Conservation (phyloP, 2,113 vertebrate species). For the Xenus cinereus region DNA sequence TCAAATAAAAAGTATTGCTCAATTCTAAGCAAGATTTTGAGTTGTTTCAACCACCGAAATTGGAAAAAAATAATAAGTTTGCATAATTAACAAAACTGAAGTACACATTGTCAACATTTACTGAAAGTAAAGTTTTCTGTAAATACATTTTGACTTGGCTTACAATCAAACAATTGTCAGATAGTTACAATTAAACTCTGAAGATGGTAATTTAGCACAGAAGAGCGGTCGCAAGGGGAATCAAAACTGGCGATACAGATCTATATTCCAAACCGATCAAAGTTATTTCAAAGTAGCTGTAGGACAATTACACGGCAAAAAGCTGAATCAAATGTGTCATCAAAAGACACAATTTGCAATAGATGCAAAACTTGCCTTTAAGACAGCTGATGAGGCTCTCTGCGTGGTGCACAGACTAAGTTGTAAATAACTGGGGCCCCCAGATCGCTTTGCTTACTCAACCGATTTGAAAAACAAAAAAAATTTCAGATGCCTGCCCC, state of each 20-base stretch:
- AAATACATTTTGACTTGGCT: not conserved
- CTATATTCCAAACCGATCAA: constrained; percentile 22
- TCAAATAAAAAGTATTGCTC: constrained; percentile 28
- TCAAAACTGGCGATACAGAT: not conserved
- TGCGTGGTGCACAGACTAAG: not conserved
- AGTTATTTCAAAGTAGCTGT: constrained; percentile 5
- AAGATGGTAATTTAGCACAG: not conserved
- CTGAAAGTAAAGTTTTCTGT: not conserved
- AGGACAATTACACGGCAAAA: not conserved
- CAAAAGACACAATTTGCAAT: not conserved
- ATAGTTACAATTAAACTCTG: not conserved
- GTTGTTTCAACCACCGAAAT: not conserved
- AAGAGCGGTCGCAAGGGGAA: not conserved
- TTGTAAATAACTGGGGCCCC: constrained; percentile 34
- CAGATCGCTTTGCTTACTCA: constrained; percentile 33
- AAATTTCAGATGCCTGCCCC: constrained; percentile 5
- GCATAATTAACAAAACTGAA: not conserved
- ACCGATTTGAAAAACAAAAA: constrained; percentile 11
- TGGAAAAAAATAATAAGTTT: not conserved
- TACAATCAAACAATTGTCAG: not conserved
- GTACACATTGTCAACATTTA: not conserved
- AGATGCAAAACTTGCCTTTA: not conserved
- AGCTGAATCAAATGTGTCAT: not conserved
- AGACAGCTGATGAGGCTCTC: constrained; percentile 3
- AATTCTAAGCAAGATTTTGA: constrained; percentile 14